Percentiles rank a stretch among this genome's conserved stretches.
Evolutionary conservation across 2,113 vertebrate genomes (phyloP).

Genomic region (Archocentrus centrarchus): DNA sequence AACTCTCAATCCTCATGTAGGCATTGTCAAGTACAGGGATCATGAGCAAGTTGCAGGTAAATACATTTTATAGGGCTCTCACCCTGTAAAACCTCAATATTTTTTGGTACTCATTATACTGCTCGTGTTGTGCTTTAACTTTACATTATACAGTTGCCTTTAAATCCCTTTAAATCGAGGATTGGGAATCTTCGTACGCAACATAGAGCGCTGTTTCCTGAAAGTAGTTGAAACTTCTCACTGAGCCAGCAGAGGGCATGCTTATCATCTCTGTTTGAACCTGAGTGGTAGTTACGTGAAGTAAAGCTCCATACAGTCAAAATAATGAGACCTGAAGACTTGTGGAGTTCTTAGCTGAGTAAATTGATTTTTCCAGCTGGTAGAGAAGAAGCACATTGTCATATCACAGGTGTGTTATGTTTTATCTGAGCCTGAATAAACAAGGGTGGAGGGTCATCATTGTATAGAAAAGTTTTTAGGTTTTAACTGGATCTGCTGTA

Average conservation of each 20-base stretch:
- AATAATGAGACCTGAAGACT: not conserved
- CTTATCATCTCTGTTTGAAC: not conserved
- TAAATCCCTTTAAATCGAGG: not conserved
- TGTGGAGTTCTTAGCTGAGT: not conserved
- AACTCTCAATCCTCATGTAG: conserved; percentile 93
- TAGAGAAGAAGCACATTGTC: not conserved
- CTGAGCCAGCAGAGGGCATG: conserved; percentile 11
- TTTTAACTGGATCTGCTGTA: too few species aligned
- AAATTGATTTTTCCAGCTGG: not conserved
- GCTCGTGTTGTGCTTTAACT: not conserved
- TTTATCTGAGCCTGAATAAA: too few species aligned
- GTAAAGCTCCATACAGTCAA: not conserved
- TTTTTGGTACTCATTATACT: too few species aligned
- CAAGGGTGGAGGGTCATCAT: too few species aligned
- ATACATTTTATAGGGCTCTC: too few species aligned
- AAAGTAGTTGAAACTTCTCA: not conserved
- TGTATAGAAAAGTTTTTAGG: too few species aligned
- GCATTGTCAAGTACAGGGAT: conserved; percentile 88
- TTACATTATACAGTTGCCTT: not conserved
- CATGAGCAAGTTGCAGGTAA: conserved; percentile 93
- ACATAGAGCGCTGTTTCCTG: conserved; percentile 86
- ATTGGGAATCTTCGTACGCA: too few species aligned
- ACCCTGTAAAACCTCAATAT: too few species aligned
- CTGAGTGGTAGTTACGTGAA: not conserved
- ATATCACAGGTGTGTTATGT: too few species aligned